Base-by-base conservation (phyloP, 2,888 invertebrate species). In the Drosophila rubida region DNA sequence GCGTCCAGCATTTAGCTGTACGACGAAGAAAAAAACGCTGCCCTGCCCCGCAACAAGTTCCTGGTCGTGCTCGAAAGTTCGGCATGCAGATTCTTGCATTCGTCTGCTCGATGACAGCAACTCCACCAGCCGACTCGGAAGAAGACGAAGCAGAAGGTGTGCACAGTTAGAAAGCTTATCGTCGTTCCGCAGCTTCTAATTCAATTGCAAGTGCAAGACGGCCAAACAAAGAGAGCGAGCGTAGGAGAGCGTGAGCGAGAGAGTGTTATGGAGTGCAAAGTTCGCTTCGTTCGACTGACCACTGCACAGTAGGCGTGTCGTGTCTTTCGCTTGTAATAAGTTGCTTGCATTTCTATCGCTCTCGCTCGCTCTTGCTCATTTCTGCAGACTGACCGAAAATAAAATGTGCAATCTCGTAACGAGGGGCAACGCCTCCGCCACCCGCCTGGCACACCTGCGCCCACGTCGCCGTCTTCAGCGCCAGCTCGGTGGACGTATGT, bases 311-410 rank as follows among this genome's bases (percentile, higher is more conserved):
- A 49, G 14, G 37, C 46, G n/a, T n/a, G 81, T 74, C 64, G 57
- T 78, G 75, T 75, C 71, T 78, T 66, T 80, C 81, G 69, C 78
- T 75, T 78, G 71, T 67, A 82, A 84, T 84, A 80, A 80, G 79
- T 80, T 79, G 67, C 45, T 48, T 46, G 41, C 67, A 77, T 70
- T 83, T 61, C 63, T 73, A 74, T 55, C 32, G 57, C 58, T 39
- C 11, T 25, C 50, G 11, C 13, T 8, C 13, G 37, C 45, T 55
- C 23, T 16, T 22, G 23, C 45, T 55, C 23, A n/a, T 22, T 14
- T 71, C 71, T 64, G 22, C 37, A 22, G 30, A n/a, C 39, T 68
- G 69, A 50, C 58, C 69, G 39, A 58, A 57, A 66, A 51, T 51
- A 61, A 44, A 49, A 55, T 54, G 25, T 70, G 70, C 41, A 70